Evolutionary conservation across 2,888 invertebrate species (phyloP).

Genomic region (Monoplex corrugatus): DNA sequence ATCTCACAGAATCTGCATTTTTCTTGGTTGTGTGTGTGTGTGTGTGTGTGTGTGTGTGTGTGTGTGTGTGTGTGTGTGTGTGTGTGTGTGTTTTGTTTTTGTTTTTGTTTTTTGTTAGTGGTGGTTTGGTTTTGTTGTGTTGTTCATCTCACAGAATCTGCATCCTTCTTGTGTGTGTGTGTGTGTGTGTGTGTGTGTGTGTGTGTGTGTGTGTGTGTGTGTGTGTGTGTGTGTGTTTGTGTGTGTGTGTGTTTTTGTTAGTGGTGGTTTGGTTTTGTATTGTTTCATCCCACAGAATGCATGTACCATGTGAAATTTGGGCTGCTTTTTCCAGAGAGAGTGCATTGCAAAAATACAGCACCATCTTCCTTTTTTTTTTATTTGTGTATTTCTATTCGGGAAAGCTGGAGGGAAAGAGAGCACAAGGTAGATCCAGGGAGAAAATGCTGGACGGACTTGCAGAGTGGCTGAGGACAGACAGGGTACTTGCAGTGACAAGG

Average conservation of each 20-base stretch:
- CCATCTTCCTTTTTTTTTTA: no score
- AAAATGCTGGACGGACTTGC: no score
- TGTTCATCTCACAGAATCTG: neutral
- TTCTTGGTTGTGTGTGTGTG: neutral
- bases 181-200: neutral
- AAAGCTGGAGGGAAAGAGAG: no score
- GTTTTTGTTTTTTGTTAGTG: neutral
- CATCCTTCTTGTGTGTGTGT: neutral
- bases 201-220: neutral
- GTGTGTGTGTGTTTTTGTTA: no score
- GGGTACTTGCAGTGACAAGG: no score
- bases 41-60: slow-evolving; percentile 27
- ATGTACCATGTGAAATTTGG: neutral
- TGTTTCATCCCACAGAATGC: no score
- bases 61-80: neutral
- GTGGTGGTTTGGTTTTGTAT: neutral
- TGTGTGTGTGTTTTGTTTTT: neutral
- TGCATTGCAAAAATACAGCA: neutral
- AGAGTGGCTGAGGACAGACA: no score
- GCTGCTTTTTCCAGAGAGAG: neutral
- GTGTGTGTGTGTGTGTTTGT: neutral
- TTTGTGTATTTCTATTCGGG: no score
- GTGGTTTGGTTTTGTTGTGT: neutral
- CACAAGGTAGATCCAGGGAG: no score
- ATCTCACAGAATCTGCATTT: no score